A percentile compares a stretch with the other conserved stretches of the same genome.
Evolutionary conservation across 2,888 invertebrate species (phyloP).

Genomic region (Lepas anatifera): DNA sequence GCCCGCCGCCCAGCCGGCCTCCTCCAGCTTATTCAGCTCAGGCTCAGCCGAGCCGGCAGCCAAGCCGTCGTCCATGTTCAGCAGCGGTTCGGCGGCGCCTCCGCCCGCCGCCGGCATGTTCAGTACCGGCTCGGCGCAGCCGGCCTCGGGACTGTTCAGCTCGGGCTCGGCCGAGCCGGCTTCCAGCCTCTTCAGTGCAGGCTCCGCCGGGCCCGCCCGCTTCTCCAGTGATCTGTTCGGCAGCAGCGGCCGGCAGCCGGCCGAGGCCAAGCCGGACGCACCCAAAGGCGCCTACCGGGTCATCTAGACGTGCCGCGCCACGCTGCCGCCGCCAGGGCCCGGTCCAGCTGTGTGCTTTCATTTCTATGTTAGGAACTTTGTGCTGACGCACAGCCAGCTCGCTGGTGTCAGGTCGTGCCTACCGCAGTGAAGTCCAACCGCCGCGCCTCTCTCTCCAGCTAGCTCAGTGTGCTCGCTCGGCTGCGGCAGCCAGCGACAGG

Average conservation of each 20-base stretch:
- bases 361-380: background rate
- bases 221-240: background rate
- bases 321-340: background rate
- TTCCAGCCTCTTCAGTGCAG: background rate
- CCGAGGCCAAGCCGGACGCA: background rate
- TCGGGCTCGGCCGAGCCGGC: background rate
- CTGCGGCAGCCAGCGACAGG: no score
- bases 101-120: no score
- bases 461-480: background rate
- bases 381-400: no score
- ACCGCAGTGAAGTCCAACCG: no score
- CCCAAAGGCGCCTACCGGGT: background rate
- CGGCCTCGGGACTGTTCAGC: background rate
- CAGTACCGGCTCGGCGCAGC: no score
- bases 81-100: no score
- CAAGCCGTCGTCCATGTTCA: no score
- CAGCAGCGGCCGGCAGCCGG: background rate
- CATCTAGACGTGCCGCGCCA: background rate
- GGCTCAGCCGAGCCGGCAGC: no score
- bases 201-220: background rate
- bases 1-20: no score
- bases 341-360: background rate
- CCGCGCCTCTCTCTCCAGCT: background rate
- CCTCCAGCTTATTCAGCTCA: no score
- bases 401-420: no score